These are phyloP conservation scores for Neuroscelio doddi DNA, from an alignment of 2,888 invertebrate genomes.

Conservation along the genomic window DNA sequence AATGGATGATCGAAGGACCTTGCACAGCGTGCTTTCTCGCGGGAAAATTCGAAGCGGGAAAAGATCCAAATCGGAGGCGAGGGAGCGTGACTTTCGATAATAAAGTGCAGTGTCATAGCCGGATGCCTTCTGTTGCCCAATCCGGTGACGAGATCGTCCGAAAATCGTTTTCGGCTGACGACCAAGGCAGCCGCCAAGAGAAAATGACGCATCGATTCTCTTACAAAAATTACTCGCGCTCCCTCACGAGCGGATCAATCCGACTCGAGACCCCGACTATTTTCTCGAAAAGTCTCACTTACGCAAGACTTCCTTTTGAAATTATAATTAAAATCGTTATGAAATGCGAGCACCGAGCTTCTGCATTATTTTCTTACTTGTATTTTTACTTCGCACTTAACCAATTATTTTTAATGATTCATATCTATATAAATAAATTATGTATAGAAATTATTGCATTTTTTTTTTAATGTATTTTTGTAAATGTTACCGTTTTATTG, in stretches of 20 bases:
- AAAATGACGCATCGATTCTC: constrained; percentile 67
- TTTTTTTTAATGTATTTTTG: too few species aligned
- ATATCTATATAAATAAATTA: too few species aligned
- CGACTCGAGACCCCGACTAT: not conserved
- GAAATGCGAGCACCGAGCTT: not conserved
- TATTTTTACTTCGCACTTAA: not conserved
- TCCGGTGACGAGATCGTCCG: constrained; percentile 18
- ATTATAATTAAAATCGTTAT: not conserved
- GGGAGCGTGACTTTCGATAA: constrained; percentile 37
- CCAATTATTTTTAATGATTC: too few species aligned
- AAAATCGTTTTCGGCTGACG: constrained; percentile 34
- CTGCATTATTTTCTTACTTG: not conserved
- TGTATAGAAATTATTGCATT: too few species aligned
- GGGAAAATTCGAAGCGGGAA: constrained; percentile 49
- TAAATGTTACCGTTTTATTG: too few species aligned
- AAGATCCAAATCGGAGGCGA: constrained; percentile 28
- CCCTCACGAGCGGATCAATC: not conserved
- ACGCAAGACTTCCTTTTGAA: not conserved
- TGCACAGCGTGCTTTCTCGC: constrained; percentile 24
- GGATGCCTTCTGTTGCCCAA: constrained; percentile 61
- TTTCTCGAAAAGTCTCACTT: not conserved
- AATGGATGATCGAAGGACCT: constrained; percentile 15
- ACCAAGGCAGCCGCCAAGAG: constrained; percentile 47
- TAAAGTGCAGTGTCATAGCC: constrained; percentile 65
- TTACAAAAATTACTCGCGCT: constrained; percentile 33